These are phyloP conservation scores for Lagria hirta DNA, from an alignment of 2,888 invertebrate genomes.

Conservation along the genomic window DNA sequence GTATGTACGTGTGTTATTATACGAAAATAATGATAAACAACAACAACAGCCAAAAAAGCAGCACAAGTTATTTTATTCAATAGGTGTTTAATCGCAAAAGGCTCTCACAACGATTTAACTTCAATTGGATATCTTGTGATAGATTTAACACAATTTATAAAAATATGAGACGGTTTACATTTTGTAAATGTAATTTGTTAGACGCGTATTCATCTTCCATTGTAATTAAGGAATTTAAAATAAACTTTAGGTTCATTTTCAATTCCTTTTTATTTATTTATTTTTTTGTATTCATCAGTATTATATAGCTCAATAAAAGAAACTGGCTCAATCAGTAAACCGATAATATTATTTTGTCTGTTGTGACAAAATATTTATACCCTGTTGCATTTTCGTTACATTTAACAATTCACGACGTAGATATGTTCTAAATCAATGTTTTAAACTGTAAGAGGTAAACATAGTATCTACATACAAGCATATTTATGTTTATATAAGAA, in stretches of 20 bases:
- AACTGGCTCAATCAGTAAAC: constrained; percentile 35
- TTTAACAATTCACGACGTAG: constrained; percentile 34
- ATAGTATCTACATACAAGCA: constrained; percentile 25
- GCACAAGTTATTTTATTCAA: constrained; percentile 26
- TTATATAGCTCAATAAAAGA: constrained; percentile 39
- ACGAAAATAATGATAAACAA: too few species aligned
- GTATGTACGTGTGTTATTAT: constrained; percentile 17
- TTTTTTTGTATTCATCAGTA: constrained; percentile 28
- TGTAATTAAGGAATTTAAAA: constrained; percentile 27
- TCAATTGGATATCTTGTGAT: constrained; percentile 33
- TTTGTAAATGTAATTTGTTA: constrained; percentile 34
- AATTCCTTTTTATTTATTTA: constrained; percentile 22
- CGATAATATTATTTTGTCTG: constrained; percentile 4
- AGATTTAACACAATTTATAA: constrained; percentile 25
- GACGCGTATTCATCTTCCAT: constrained; percentile 32
- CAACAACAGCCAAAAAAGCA: constrained; percentile 14
- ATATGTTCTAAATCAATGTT: constrained; percentile 48
- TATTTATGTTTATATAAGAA: constrained; percentile 42
- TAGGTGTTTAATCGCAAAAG: constrained; percentile 35
- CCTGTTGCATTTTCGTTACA: constrained; percentile 33
- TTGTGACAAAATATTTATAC: constrained; percentile 14
- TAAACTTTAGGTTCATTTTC: constrained; percentile 21
- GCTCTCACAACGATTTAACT: constrained; percentile 42
- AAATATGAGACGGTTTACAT: constrained; percentile 29
- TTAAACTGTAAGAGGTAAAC: constrained; percentile 39